Evolutionary conservation across 2,797 vertebrate genomes (phyloP), one percentile per base, ranked within the genome.

Genomic region (Poecilia wingei): DNA sequence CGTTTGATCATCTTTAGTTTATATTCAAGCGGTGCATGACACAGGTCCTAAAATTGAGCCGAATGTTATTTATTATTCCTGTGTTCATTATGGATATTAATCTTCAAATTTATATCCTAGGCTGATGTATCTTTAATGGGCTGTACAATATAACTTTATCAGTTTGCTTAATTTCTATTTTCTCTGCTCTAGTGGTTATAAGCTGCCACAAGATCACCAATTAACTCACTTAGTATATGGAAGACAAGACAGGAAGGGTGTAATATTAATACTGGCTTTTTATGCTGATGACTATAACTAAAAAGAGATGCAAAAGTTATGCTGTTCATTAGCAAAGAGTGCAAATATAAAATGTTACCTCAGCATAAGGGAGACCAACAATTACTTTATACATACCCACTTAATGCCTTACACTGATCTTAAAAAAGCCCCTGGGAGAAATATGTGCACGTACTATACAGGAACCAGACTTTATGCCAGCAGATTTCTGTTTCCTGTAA

Each of bases 1-100:
- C 57, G 86, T 94, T 92, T 94, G 92, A 95, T 95, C 91, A 87
- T 86, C 88, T 89, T 86, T 90, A 87, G 86, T 93, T 94, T 89
- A 88, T 88, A 95, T 94, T 94, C 94, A 94, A 88, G 91, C 71
- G 22, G 84, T 76, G 84, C 82, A 85, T 86, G 81, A 61, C 68
- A 74, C 72, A 82, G 82, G 86, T 91, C 87, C 88, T 82, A 84
- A 88, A 92, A 91, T 75, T 82, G 77, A 84, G 84, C 88, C 80
- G 87, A 76, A 87, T 77, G 86, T 89, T 91, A 86, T 86, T 86
- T 91, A 91, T 91, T 90, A 91, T 87, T 88, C 78, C 76, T 75
- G 36, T 83, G 84, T 87, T 91, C 88, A 83, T 90, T 83, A 79
- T 84, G 86, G 88, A 93, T 93, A 93, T 93, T 92, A 92, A 93